Conservation (phyloP, 2,113 vertebrate species). For the Engystomops pustulosus region DNA sequence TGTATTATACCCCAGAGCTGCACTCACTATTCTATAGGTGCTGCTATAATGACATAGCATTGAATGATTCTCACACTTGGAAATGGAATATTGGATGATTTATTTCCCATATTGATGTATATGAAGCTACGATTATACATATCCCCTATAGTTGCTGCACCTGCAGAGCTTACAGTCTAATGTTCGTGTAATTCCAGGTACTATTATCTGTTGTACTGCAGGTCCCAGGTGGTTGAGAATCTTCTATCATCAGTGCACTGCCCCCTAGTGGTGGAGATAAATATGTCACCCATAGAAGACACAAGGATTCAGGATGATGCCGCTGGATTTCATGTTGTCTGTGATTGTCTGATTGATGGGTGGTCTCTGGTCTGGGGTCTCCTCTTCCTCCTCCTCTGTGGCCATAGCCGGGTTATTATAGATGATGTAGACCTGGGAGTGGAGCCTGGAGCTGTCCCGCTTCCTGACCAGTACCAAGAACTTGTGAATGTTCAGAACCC, state of each 20-base stretch:
- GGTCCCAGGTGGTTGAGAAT: no score
- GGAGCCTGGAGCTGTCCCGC: constrained; percentile 62
- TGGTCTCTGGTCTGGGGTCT: background rate
- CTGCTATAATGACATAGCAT: no score
- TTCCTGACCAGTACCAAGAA: constrained; percentile 66
- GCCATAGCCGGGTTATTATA: constrained; percentile 75
- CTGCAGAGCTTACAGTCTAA: background rate
- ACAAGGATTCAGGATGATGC: constrained; percentile 69
- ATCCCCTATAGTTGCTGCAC: background rate
- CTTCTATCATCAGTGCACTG: background rate
- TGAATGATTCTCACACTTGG: no score
- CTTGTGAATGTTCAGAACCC: constrained; percentile 70
- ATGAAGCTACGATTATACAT: background rate
- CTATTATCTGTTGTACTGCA: no score
- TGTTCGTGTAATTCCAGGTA: background rate
- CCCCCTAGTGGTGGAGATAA: background rate
- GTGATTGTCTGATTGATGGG: constrained; percentile 2
- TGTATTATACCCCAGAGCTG: no score
- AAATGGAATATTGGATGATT: no score
- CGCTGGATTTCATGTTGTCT: constrained; percentile 65
- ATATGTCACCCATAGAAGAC: constrained; percentile 65
- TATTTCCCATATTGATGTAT: background rate
- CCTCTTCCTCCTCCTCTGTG: constrained; percentile 59
- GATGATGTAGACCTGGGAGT: constrained; percentile 77
- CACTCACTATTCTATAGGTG: no score